Conservation (phyloP, 1,140 invertebrate genomes). For the Eubasilissa regina region DNA sequence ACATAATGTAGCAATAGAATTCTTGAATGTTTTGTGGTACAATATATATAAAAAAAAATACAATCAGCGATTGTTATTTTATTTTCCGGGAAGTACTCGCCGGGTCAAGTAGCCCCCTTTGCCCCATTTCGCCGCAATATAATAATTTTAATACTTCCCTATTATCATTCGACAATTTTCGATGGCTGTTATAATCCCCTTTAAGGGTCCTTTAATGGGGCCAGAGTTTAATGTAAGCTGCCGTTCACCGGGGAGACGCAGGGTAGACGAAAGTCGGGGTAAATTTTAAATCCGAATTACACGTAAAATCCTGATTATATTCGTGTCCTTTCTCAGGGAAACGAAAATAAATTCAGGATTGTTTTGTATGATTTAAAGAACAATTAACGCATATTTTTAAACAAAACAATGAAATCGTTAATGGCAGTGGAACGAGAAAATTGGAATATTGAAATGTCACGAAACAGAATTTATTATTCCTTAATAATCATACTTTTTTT, state of each 20-base stretch:
- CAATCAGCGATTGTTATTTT: too few relatives aligned
- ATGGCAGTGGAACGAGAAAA: too few relatives aligned
- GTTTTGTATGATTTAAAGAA: too few relatives aligned
- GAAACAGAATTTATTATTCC: too few relatives aligned
- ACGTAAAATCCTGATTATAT: slow-evolving; percentile 26
- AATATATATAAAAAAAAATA: too few relatives aligned
- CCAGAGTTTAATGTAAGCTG: slow-evolving; percentile 50
- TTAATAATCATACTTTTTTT: too few relatives aligned
- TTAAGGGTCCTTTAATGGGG: slow-evolving; percentile 52
- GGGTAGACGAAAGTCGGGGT: slow-evolving; percentile 27
- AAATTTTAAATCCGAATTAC: slow-evolving; percentile 55
- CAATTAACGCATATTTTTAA: too few relatives aligned
- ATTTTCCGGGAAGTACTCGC: not conserved
- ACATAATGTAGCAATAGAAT: too few relatives aligned
- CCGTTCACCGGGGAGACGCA: slow-evolving; percentile 5
- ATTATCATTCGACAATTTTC: slow-evolving; percentile 53
- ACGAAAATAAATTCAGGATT: not conserved
- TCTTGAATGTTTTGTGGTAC: too few relatives aligned
- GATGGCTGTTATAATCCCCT: slow-evolving; percentile 58
- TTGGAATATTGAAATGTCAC: too few relatives aligned
- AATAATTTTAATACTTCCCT: slow-evolving; percentile 48
- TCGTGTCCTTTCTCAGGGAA: not conserved
- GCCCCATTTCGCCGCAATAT: slow-evolving; percentile 7
- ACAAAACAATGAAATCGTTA: too few relatives aligned
- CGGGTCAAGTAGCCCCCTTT: slow-evolving; percentile 11